These are phyloP conservation scores for Hydrotaea cyrtoneurina DNA, from an alignment of 2,888 invertebrate genomes.

Conservation along the genomic window DNA sequence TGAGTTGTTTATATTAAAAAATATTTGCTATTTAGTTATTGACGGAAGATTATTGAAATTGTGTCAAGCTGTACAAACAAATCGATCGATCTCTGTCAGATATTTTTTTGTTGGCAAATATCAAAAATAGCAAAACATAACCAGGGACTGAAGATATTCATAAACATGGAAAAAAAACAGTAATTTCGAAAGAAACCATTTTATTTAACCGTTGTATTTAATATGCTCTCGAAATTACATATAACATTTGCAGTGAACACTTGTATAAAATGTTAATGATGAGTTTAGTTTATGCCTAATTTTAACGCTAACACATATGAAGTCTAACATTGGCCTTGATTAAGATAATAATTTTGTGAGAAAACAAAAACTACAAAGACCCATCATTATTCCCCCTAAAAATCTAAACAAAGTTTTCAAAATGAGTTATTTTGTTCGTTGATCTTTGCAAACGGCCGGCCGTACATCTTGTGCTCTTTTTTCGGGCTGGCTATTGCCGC, in stretches of 20 bases:
- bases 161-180: no score
- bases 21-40: no score
- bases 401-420: neutral
- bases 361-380: neutral
- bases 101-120: neutral
- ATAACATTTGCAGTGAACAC: constrained; percentile 4
- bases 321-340: constrained; percentile 52
- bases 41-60: no score
- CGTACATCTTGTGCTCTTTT: neutral
- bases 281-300: neutral
- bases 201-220: neutral
- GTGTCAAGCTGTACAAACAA: no score
- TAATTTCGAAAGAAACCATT: neutral
- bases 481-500: neutral
- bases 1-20: no score
- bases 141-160: no score
- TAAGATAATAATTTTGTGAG: constrained; percentile 28
- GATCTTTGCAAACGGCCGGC: neutral
- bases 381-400: constrained; percentile 14
- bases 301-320: constrained; percentile 31
- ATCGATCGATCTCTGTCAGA: neutral
- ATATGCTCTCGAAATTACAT: constrained; percentile 6
- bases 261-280: neutral
- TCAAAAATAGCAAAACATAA: no score
- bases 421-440: neutral